phyloP scores from a whole-genome alignment of 1,140 invertebrate genomes.

The Leptinotarsa lineolata region DNA sequence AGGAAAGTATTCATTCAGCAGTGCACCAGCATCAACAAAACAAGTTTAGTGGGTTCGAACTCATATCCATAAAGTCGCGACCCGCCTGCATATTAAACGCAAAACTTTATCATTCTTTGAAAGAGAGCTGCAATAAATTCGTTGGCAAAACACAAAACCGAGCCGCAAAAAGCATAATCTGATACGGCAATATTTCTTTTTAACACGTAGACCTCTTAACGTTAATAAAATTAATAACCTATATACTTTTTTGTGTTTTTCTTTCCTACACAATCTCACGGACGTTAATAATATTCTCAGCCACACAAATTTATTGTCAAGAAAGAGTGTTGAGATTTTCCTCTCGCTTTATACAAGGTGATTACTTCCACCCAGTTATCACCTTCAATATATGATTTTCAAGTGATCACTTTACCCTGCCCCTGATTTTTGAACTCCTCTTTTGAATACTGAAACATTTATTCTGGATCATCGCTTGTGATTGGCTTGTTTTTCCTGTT shows the following conservation, averaged over 20 bases:
- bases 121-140: conserved; percentile 26
- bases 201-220: conserved; percentile 26
- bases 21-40: conserved; percentile 10
- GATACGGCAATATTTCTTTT: conserved; percentile 31
- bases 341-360: no score
- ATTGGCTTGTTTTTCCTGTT: no score
- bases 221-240: conserved; percentile 30
- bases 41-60: conserved; percentile 22
- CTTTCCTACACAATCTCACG: not conserved
- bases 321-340: no score
- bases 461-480: no score
- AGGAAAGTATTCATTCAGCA: conserved; percentile 12
- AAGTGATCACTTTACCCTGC: no score
- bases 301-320: not conserved
- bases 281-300: not conserved
- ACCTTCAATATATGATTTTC: no score
- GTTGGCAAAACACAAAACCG: conserved; percentile 10
- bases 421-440: no score
- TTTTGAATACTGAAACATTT: no score
- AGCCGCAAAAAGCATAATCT: conserved; percentile 28
- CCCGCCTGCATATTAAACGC: conserved; percentile 18
- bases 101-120: conserved; percentile 25
- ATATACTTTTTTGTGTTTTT: conserved; percentile 18
- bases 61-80: conserved; percentile 17
- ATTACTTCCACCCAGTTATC: no score